phyloP scores from a whole-genome alignment of 1,140 invertebrate genomes.

The Prorops nasuta region DNA sequence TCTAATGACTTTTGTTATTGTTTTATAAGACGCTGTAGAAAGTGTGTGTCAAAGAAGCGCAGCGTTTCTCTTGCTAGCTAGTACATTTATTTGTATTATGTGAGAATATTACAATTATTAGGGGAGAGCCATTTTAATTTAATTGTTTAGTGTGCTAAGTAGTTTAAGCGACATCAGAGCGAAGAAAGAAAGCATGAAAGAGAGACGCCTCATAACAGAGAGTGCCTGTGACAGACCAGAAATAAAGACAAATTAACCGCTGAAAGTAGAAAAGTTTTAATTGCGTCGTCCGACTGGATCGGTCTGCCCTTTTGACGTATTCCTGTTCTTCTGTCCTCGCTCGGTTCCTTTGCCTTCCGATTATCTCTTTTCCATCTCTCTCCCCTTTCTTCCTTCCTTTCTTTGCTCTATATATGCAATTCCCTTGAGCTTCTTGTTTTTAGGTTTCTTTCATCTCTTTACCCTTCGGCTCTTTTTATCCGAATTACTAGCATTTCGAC shows the following conservation, averaged over 20 bases:
- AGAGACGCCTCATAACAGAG: slow-evolving; percentile 10
- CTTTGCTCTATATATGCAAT: neutral
- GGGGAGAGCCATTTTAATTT: neutral
- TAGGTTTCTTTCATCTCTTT: slow-evolving; percentile 4
- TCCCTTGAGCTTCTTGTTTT: neutral
- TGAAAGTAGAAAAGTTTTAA: slow-evolving; percentile 51
- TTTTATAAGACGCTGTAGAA: neutral
- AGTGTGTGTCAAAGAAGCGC: neutral
- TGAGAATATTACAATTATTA: neutral
- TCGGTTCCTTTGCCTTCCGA: slow-evolving; percentile 17
- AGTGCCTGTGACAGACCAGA: slow-evolving; percentile 2
- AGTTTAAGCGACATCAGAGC: neutral
- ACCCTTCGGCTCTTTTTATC: slow-evolving; percentile 13
- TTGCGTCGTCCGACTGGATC: slow-evolving; percentile 36
- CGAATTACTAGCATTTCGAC: too few relatives aligned
- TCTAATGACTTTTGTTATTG: too few relatives aligned
- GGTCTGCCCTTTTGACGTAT: slow-evolving; percentile 18
- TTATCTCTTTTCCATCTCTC: neutral
- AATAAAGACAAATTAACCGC: slow-evolving; percentile 48
- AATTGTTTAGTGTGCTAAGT: neutral
- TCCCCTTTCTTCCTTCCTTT: neutral
- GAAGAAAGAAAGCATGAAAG: neutral
- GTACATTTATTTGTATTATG: neutral
- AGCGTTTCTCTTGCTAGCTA: neutral
- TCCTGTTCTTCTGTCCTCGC: too few relatives aligned